Percentiles rank a stretch among this genome's conserved stretches.
These are phyloP conservation scores for Macaria liturata DNA, from an alignment of 2,888 invertebrate genomes.

Conservation along the genomic window DNA sequence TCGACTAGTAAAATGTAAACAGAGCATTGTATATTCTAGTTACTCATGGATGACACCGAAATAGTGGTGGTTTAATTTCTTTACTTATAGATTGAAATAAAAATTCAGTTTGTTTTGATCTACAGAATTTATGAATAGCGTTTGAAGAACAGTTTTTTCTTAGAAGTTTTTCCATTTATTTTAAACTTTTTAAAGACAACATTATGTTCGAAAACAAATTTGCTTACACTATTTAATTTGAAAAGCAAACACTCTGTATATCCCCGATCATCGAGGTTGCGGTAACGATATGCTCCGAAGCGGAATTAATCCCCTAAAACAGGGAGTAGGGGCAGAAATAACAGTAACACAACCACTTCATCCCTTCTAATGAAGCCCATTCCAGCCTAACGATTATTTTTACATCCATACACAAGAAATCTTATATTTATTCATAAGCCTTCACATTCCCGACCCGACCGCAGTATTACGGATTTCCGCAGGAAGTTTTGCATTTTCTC, in stretches of 20 bases:
- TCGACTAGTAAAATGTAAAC: not conserved
- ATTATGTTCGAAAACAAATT: too few relatives aligned
- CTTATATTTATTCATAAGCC: not conserved
- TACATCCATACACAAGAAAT: constrained; percentile 9
- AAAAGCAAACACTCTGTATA: constrained; percentile 2
- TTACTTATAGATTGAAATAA: too few relatives aligned
- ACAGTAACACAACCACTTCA: constrained; percentile 34
- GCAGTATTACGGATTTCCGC: not conserved
- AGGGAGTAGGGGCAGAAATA: constrained; percentile 38
- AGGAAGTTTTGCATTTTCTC: constrained; percentile 1
- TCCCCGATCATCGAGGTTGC: not conserved
- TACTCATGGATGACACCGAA: not conserved
- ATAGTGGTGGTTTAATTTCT: too few relatives aligned
- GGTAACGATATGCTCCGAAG: constrained; percentile 24
- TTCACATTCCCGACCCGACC: not conserved
- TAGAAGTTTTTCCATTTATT: too few relatives aligned
- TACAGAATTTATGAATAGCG: too few relatives aligned
- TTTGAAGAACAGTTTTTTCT: too few relatives aligned
- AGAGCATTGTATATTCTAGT: not conserved
- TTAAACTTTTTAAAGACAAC: too few relatives aligned
- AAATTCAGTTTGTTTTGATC: too few relatives aligned
- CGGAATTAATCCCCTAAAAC: constrained; percentile 38
- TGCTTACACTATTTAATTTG: too few relatives aligned
- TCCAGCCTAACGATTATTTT: constrained; percentile 18
- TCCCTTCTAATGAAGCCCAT: constrained; percentile 24